Percentiles rank a stretch among this genome's conserved stretches.
Conservation (phyloP, 2,888 invertebrate genomes). For the Trichogramma dendrolimi region DNA sequence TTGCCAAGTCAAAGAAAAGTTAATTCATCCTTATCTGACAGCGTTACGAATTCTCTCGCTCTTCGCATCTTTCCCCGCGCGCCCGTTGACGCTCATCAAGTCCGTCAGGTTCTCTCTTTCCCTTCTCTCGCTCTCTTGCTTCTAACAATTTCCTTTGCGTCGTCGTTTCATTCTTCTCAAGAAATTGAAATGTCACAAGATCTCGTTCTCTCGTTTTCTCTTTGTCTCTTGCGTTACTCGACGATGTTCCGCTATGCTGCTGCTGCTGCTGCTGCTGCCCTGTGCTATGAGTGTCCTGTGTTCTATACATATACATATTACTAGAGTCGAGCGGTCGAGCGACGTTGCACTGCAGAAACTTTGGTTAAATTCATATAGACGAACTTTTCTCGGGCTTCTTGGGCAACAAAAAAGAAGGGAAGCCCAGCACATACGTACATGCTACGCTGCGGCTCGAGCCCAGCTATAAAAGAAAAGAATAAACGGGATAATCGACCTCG, state of each 20-base stretch:
- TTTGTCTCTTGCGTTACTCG: background rate
- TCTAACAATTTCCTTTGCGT: conserved; percentile 14
- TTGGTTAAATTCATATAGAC: conserved; percentile 22
- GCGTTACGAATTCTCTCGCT: conserved; percentile 3
- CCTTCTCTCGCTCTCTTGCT: too few species aligned
- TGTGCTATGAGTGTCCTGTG: conserved; percentile 10
- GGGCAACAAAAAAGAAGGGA: too few species aligned
- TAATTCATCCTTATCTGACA: conserved; percentile 10
- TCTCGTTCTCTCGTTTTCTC: too few species aligned
- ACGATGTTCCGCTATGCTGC: background rate
- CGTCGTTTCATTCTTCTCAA: conserved; percentile 22
- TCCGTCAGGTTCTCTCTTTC: too few species aligned
- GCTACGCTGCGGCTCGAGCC: too few species aligned
- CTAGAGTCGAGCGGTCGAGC: conserved; percentile 6
- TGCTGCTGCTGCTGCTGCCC: background rate
- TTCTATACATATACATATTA: conserved; percentile 1
- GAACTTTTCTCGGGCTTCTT: background rate
- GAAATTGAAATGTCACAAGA: conserved; percentile 27
- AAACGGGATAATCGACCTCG: conserved; percentile 15
- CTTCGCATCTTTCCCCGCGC: conserved; percentile 13
- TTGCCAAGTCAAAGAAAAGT: conserved; percentile 11
- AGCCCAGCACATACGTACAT: too few species aligned
- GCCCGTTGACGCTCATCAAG: conserved; percentile 22
- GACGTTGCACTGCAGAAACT: conserved; percentile 1
- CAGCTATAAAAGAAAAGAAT: background rate